Percentiles rank a stretch among this genome's conserved stretches.
Conservation (phyloP, 2,888 invertebrate genomes). For the Drosophila nigricruria region DNA sequence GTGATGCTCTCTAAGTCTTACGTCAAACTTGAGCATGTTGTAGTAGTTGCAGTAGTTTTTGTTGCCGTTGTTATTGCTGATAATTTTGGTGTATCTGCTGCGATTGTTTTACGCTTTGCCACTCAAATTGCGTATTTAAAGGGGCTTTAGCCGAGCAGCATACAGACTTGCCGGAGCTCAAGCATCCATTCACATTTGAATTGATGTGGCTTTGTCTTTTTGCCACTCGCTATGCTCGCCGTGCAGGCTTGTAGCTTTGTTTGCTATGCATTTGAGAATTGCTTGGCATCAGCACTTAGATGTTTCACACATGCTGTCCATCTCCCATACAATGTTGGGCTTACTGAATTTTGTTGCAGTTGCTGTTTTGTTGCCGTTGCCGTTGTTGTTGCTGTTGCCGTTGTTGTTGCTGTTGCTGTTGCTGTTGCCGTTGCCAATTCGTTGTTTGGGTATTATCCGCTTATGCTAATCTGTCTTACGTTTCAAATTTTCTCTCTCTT, state of each 20-base stretch:
- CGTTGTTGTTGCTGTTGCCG: constrained; percentile 33
- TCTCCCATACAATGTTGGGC: constrained; percentile 27
- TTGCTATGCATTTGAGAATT: constrained; percentile 43
- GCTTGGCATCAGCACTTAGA: constrained; percentile 61
- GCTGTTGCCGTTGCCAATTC: constrained; percentile 39
- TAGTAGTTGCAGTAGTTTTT: constrained; percentile 8
- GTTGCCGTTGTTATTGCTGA: constrained; percentile 15
- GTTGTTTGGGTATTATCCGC: constrained; percentile 70
- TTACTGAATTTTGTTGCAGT: constrained; percentile 34
- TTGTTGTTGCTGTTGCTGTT: constrained; percentile 33
- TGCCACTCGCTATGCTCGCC: neutral
- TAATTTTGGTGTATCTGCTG: constrained; percentile 10
- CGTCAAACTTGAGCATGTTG: constrained; percentile 19
- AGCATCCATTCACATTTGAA: constrained; percentile 28
- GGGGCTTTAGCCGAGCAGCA: constrained; percentile 8
- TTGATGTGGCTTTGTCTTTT: constrained; percentile 37
- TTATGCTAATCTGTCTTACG: constrained; percentile 80
- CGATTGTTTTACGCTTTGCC: constrained; percentile 29
- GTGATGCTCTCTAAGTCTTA: constrained; percentile 19
- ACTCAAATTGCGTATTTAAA: constrained; percentile 34
- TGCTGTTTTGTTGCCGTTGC: constrained; percentile 43
- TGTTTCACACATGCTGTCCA: constrained; percentile 61
- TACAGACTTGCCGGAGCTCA: constrained; percentile 14
- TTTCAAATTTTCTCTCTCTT: constrained; percentile 49
- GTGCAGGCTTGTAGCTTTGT: constrained; percentile 21